Conservation (phyloP, 2,797 vertebrate genomes). For the Etheostoma nigrum region DNA sequence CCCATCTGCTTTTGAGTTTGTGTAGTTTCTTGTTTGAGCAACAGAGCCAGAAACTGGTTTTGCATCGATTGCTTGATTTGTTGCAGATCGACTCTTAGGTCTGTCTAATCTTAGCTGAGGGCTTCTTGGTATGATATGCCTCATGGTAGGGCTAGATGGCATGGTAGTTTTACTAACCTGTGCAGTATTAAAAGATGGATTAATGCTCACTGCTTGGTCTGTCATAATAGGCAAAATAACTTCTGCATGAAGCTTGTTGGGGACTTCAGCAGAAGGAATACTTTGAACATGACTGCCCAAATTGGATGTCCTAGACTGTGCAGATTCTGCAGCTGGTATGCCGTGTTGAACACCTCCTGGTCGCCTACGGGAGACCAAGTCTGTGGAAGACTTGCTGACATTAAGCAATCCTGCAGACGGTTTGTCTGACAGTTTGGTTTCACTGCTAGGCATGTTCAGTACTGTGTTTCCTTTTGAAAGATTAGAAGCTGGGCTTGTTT, state of each 20-base stretch:
- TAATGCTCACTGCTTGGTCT: constrained; percentile 19
- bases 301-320: constrained; percentile 23
- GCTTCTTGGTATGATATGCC: constrained; percentile 47
- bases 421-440: constrained; percentile 28
- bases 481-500: constrained; percentile 21
- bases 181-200: constrained; percentile 17
- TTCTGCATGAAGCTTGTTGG: constrained; percentile 22
- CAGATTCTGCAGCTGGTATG: constrained; percentile 1
- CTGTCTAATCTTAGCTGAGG: constrained; percentile 49
- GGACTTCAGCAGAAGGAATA: constrained; percentile 16
- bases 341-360: constrained; percentile 10
- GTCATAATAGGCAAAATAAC: constrained; percentile 1
- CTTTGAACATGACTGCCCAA: constrained; percentile 8
- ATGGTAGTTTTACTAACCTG: constrained; percentile 26
- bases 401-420: neutral
- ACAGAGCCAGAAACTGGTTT: constrained; percentile 16
- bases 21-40: constrained; percentile 22
- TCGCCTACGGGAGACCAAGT: constrained; percentile 22
- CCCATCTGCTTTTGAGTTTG: constrained; percentile 21
- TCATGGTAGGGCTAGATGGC: constrained; percentile 50
- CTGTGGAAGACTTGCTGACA: constrained; percentile 15
- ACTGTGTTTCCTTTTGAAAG: constrained; percentile 22
- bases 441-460: constrained; percentile 3
- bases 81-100: constrained; percentile 27
- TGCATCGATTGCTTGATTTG: constrained; percentile 25